Evolutionary conservation across 1,140 invertebrate genomes (phyloP).

Genomic region (Psilanteris sp.): DNA sequence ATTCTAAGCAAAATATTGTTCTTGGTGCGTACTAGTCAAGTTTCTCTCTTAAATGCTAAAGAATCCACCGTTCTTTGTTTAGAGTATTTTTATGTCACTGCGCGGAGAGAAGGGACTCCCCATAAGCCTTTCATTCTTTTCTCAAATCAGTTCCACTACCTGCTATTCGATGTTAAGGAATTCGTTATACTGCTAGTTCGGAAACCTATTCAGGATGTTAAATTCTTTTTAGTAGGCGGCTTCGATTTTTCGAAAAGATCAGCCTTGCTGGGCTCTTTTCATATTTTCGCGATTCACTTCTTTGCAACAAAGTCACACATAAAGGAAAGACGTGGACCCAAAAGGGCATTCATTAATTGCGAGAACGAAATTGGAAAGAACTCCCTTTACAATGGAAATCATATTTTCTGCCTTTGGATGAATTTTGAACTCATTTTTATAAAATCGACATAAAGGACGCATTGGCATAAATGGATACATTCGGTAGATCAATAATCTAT

Average conservation of each 20-base stretch:
- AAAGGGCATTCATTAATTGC: conserved; percentile 57
- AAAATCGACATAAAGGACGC: conserved; percentile 18
- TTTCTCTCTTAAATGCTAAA: conserved; percentile 63
- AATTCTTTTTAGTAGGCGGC: conserved; percentile 59
- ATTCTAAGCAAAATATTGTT: conserved; percentile 77
- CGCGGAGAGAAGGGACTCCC: conserved; percentile 52
- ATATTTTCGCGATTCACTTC: conserved; percentile 63
- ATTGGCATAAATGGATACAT: conserved; percentile 6
- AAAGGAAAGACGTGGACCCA: conserved; percentile 38
- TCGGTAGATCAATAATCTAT: neutral
- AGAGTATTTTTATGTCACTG: conserved; percentile 70
- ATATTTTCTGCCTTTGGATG: conserved; percentile 31
- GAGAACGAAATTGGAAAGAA: conserved; percentile 44
- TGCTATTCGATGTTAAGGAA: conserved; percentile 55
- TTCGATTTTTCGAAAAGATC: conserved; percentile 52
- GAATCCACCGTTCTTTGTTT: conserved; percentile 64
- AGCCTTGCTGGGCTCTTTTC: conserved; percentile 45
- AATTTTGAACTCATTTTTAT: conserved; percentile 37
- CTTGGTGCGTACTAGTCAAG: conserved; percentile 64
- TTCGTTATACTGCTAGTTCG: conserved; percentile 59
- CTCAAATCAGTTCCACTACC: conserved; percentile 59
- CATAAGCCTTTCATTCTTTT: conserved; percentile 72
- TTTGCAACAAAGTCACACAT: conserved; percentile 57
- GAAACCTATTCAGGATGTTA: conserved; percentile 51
- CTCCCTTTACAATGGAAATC: conserved; percentile 25